These are phyloP conservation scores for Cryptus viduatorius DNA, from an alignment of 2,888 invertebrate species.

Conservation along the genomic window DNA sequence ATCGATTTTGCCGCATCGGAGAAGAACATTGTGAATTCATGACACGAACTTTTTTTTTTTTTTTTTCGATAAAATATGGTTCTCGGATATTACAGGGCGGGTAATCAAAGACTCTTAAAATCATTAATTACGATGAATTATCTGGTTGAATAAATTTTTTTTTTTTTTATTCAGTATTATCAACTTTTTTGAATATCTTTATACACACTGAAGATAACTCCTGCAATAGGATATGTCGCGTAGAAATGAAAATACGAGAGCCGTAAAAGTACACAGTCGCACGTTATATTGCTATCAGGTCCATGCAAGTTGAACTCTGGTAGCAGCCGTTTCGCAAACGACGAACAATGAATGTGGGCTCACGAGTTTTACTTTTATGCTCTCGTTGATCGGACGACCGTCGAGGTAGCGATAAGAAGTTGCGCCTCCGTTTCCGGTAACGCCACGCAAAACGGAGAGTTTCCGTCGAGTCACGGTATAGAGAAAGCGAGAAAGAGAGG, in stretches of 20 bases:
- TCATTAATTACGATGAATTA: too few species aligned
- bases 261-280: not conserved
- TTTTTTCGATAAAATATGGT: too few species aligned
- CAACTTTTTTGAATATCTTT: too few species aligned
- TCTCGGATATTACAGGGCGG: too few species aligned
- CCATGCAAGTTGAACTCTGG: slow-evolving; percentile 21
- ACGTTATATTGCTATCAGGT: slow-evolving; percentile 8
- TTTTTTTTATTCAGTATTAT: too few species aligned
- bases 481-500: not conserved
- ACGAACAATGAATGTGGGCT: slow-evolving; percentile 58
- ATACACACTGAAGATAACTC: too few species aligned
- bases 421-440: slow-evolving; percentile 54
- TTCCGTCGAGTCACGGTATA: slow-evolving; percentile 38
- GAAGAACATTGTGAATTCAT: too few species aligned
- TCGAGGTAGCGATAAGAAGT: slow-evolving; percentile 61
- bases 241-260: slow-evolving; percentile 18
- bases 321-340: slow-evolving; percentile 21
- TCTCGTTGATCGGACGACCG: slow-evolving; percentile 51
- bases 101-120: too few species aligned
- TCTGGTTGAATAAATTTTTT: too few species aligned
- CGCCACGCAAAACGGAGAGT: slow-evolving; percentile 47
- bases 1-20: too few species aligned
- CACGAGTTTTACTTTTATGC: slow-evolving; percentile 46
- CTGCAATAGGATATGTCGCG: too few species aligned
- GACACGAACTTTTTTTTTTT: too few species aligned